These are phyloP conservation scores for Penaeus japonicus DNA, from an alignment of 1,140 invertebrate genomes.

Conservation along the genomic window DNA sequence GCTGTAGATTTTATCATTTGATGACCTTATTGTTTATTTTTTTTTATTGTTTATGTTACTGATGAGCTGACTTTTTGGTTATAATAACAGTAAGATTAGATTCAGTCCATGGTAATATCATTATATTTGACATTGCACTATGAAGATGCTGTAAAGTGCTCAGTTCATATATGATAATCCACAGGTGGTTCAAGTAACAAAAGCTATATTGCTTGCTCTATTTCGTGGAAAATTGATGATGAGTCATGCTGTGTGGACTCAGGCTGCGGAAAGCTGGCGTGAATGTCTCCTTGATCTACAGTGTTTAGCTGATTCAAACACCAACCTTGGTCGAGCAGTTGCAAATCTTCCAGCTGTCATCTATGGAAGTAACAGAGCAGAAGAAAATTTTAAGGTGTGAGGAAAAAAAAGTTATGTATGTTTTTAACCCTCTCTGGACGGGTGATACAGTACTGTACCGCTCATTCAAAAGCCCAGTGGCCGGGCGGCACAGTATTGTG, in stretches of 20 bases:
- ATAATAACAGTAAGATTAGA: neutral
- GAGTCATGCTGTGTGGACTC: conserved; percentile 14
- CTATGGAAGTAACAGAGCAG: neutral
- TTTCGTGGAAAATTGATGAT: conserved; percentile 4
- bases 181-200: neutral
- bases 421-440: neutral
- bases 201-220: neutral
- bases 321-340: conserved; percentile 20
- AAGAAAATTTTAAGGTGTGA: neutral
- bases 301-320: neutral
- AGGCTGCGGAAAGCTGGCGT: conserved; percentile 20
- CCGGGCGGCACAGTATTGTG: too few relatives aligned
- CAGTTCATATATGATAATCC: too few relatives aligned
- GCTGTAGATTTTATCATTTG: too few relatives aligned
- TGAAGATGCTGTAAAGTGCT: neutral
- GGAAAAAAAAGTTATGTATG: neutral
- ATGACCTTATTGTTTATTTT: neutral
- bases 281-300: conserved; percentile 9
- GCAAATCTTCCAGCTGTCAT: neutral
- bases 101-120: neutral
- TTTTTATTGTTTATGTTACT: neutral
- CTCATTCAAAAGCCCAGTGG: too few relatives aligned
- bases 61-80: neutral
- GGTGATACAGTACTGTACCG: neutral
- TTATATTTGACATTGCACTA: neutral